A percentile compares a stretch with the other conserved stretches of the same genome.
phyloP scores from a whole-genome alignment of 1,140 invertebrate genomes.

The Antheraea mylitta region DNA sequence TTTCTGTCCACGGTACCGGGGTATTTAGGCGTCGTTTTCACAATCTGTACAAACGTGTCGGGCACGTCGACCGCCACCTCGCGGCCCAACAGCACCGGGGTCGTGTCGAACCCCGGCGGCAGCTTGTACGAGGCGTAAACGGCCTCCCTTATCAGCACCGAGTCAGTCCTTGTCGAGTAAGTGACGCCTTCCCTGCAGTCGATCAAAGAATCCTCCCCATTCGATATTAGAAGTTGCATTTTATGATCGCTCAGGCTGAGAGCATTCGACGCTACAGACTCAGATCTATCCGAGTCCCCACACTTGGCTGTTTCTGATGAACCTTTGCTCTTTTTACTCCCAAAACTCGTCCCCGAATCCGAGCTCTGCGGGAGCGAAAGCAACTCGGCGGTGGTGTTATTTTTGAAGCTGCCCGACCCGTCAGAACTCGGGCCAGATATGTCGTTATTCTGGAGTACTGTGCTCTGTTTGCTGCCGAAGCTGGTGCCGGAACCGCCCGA shows the following conservation, averaged over 20 bases:
- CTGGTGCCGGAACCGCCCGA: conserved; percentile 68
- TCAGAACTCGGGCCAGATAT: conserved; percentile 61
- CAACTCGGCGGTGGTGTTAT: conserved; percentile 69
- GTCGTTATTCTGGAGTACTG: conserved; percentile 54
- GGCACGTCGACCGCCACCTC: conserved; percentile 89
- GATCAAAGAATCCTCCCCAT: conserved; percentile 71
- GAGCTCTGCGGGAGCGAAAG: conserved; percentile 72
- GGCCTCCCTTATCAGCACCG: conserved; percentile 69
- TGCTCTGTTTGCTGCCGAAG: conserved; percentile 69
- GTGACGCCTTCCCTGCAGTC: conserved; percentile 72
- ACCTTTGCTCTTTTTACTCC: conserved; percentile 78
- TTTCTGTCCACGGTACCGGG: conserved; percentile 80
- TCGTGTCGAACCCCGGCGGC: conserved; percentile 69
- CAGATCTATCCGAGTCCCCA: conserved; percentile 56
- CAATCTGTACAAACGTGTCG: conserved; percentile 86
- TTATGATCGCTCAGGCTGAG: conserved; percentile 65
- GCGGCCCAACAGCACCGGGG: conserved; percentile 79
- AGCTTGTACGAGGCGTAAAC: conserved; percentile 71
- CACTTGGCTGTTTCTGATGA: conserved; percentile 76
- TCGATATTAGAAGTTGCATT: conserved; percentile 72
- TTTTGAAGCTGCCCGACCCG: conserved; percentile 66
- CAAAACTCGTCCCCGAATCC: conserved; percentile 75
- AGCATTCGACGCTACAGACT: conserved; percentile 57
- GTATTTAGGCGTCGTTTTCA: conserved; percentile 87
- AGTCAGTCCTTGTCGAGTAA: conserved; percentile 69